Conservation (phyloP, 2,888 invertebrate genomes). For the Heliothis peltigera region DNA sequence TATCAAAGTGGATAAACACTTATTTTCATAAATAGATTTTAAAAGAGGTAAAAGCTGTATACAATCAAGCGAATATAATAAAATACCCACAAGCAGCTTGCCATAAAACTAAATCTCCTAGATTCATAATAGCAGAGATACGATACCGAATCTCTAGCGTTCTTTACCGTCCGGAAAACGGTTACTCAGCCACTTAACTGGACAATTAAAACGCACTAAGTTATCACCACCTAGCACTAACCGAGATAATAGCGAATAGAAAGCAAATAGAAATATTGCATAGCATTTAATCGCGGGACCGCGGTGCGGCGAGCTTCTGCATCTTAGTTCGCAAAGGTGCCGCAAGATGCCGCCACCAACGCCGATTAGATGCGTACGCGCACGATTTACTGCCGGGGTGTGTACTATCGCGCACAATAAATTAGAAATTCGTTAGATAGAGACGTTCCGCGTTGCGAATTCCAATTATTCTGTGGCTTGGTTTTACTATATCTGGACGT, state of each 20-base stretch:
- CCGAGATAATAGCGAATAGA: conserved; percentile 67
- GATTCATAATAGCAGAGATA: conserved; percentile 41
- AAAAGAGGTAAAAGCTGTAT: background rate
- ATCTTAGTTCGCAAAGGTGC: conserved; percentile 86
- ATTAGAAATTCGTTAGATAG: conserved; percentile 90
- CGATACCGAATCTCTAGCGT: conserved; percentile 50
- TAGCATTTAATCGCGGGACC: conserved; percentile 61
- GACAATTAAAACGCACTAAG: conserved; percentile 64
- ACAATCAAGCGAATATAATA: background rate
- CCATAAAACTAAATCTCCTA: conserved; percentile 22
- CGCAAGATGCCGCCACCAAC: conserved; percentile 83
- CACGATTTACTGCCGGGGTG: conserved; percentile 84
- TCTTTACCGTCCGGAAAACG: conserved; percentile 52
- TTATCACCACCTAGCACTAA: conserved; percentile 76
- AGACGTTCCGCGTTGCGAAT: conserved; percentile 79
- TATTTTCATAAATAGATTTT: no score
- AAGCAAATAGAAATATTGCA: conserved; percentile 82
- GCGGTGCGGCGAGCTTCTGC: conserved; percentile 78
- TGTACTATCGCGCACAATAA: conserved; percentile 85
- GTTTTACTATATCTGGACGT: conserved; percentile 56
- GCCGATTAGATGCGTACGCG: conserved; percentile 85
- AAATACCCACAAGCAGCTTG: conserved; percentile 4
- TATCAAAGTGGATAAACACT: no score
- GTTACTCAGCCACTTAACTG: conserved; percentile 59
- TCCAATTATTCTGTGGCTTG: conserved; percentile 82